phyloP scores from a whole-genome alignment of 2,888 invertebrate genomes.

The Tetranychus piercei region DNA sequence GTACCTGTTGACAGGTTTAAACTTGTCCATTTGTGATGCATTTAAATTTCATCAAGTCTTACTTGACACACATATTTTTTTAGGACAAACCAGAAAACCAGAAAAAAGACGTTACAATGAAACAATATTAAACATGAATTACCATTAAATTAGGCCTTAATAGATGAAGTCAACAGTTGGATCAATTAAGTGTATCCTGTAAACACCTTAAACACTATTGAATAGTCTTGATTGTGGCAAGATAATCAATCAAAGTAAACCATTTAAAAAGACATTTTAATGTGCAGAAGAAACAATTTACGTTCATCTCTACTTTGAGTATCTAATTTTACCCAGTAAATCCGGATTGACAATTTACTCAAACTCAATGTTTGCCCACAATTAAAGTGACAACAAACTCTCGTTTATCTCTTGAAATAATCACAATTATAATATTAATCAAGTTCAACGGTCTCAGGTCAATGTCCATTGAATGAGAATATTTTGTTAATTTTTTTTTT shows the following conservation, averaged over 20 bases:
- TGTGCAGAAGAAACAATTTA: no score
- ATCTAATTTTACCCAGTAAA: neutral
- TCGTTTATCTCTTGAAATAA: neutral
- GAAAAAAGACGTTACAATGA: no score
- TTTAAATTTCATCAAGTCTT: no score
- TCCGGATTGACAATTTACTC: neutral
- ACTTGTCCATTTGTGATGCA: no score
- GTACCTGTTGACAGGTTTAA: no score
- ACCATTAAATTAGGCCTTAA: neutral
- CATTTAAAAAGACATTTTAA: neutral
- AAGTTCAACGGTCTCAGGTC: neutral
- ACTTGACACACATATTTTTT: no score
- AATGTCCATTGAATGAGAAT: neutral
- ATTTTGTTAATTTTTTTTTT: neutral
- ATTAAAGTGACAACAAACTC: neutral
- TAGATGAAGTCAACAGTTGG: neutral
- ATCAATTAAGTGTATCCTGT: neutral
- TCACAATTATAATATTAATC: neutral
- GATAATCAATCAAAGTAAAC: neutral
- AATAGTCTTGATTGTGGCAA: neutral
- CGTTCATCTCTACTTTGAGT: neutral
- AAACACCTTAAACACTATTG: neutral
- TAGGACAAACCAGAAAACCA: no score
- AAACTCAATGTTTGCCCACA: neutral
- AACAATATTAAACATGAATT: no score